Conservation (phyloP, 2,797 vertebrate genomes). For the Catamblyrhynchus diadema region DNA sequence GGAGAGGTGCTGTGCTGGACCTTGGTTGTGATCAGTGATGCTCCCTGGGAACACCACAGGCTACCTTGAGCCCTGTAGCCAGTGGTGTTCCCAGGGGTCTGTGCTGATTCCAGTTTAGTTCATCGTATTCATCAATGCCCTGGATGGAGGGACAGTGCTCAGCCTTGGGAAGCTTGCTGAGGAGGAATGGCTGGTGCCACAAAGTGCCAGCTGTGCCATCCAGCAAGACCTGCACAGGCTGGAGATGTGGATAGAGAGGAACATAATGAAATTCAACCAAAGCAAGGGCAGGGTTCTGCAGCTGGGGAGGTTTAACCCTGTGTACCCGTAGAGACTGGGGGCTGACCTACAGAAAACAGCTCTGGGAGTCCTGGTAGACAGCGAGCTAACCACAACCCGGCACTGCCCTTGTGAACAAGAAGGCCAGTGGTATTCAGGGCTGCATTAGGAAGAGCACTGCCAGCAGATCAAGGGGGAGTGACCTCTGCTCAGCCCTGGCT, state of each 20-base stretch:
- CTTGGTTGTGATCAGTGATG: neutral
- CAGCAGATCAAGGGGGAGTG: accelerated
- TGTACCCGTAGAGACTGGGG: neutral
- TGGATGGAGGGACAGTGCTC: neutral
- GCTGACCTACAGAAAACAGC: neutral
- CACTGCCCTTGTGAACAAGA: neutral
- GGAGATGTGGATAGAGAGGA: neutral
- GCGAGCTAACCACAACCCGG: accelerated
- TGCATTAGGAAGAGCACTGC: neutral
- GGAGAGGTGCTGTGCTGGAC: neutral
- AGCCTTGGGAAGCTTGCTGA: neutral
- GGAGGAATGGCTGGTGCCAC: neutral
- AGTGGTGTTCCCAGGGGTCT: neutral
- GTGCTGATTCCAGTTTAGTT: neutral
- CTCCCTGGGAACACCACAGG: too few species aligned
- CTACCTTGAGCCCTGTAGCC: neutral
- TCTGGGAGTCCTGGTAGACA: neutral
- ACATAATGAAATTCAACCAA: neutral
- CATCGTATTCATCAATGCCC: neutral
- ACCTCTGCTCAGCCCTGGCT: neutral
- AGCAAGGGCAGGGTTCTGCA: neutral
- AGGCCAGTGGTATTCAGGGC: neutral
- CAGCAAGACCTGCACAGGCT: neutral
- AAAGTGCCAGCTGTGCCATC: neutral
- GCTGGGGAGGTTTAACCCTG: neutral